Conservation (phyloP, 2,113 vertebrate genomes). For the Phylloscopus trochilus region DNA sequence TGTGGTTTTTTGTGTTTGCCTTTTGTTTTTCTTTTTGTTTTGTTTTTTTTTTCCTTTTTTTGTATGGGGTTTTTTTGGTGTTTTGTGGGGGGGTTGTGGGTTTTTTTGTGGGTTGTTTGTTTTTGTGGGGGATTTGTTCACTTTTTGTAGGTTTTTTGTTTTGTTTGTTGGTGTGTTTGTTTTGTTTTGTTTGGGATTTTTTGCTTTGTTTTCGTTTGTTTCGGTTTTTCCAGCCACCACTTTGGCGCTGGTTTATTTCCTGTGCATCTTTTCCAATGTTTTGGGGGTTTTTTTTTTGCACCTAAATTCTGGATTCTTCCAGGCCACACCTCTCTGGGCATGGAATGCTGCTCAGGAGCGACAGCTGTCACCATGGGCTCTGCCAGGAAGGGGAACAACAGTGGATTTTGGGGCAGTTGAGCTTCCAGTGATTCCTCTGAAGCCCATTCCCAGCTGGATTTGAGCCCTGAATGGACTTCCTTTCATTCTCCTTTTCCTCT, state of each 20-base stretch:
- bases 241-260: background rate
- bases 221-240: background rate
- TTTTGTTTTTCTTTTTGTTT: too few relatives aligned
- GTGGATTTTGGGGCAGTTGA: background rate
- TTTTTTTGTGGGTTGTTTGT: background rate
- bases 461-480: background rate
- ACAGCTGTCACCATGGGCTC: background rate
- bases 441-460: background rate
- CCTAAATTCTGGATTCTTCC: constrained; percentile 6
- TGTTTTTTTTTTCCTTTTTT: too few relatives aligned
- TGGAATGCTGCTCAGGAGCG: background rate
- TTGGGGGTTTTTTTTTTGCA: background rate
- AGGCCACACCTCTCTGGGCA: background rate
- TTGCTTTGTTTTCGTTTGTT: background rate
- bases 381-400: background rate
- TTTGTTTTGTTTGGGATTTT: too few relatives aligned
- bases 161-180: too few relatives aligned
- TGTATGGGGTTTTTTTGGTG: too few relatives aligned
- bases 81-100: too few relatives aligned
- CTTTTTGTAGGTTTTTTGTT: too few relatives aligned
- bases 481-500: background rate
- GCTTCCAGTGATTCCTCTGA: background rate
- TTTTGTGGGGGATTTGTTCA: too few relatives aligned
- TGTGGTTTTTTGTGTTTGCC: too few relatives aligned
- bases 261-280: background rate